These are phyloP conservation scores for Lophotriccus pileatus DNA, from an alignment of 2,797 vertebrate species.

Conservation along the genomic window DNA sequence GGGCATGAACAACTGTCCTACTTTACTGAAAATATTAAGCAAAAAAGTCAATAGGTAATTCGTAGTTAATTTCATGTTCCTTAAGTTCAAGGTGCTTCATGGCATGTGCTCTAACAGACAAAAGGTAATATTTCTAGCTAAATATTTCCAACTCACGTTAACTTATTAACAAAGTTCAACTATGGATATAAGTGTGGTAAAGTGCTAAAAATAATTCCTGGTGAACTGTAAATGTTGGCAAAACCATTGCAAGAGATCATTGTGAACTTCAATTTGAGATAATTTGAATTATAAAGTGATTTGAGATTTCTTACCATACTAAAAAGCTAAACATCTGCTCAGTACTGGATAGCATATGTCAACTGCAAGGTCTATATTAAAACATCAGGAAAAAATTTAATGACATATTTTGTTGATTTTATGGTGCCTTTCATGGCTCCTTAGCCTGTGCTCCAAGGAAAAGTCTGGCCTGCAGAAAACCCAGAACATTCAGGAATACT, in stretches of 20 bases:
- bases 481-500: not conserved
- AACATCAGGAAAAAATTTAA: not conserved
- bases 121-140: not conserved
- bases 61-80: not conserved
- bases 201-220: constrained; percentile 13
- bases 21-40: not conserved
- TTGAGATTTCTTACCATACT: not conserved
- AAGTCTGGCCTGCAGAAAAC: not conserved
- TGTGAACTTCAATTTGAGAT: not conserved
- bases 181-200: not conserved
- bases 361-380: not conserved
- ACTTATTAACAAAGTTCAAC: not conserved
- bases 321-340: not conserved
- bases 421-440: not conserved
- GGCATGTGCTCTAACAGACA: not conserved
- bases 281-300: not conserved
- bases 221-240: not conserved
- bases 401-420: not conserved
- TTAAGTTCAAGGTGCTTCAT: not conserved
- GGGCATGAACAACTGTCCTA: not conserved
- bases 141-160: not conserved
- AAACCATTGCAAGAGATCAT: not conserved
- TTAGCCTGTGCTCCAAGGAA: not conserved
- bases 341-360: not conserved
- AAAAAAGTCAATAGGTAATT: not conserved